Conservation (phyloP, 1,140 invertebrate species). For the Solenopsis fugax region DNA sequence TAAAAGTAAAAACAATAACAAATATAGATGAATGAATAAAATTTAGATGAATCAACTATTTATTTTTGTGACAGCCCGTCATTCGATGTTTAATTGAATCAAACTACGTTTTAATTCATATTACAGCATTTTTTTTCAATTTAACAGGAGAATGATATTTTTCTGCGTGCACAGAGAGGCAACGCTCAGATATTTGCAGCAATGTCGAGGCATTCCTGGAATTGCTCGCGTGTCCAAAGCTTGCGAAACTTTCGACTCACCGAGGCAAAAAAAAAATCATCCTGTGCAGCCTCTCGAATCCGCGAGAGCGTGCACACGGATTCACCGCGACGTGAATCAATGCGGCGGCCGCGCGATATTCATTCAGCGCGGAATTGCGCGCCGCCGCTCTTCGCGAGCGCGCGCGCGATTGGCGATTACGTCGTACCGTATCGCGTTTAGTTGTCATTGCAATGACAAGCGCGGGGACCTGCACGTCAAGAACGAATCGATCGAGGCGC, state of each 20-base stretch:
- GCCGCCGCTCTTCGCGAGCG: not conserved
- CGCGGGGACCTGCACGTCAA: not conserved
- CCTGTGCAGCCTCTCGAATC: not conserved
- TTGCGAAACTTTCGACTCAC: not conserved
- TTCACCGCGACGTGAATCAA: slow-evolving; percentile 40
- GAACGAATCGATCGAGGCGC: slow-evolving; percentile 36
- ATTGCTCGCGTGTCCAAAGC: not conserved
- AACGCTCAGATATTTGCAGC: not conserved
- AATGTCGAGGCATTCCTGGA: not conserved
- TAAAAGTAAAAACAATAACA: too few relatives aligned
- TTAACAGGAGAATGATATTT: too few relatives aligned
- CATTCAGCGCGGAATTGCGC: slow-evolving; percentile 42
- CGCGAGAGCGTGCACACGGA: not conserved
- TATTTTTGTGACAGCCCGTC: too few relatives aligned
- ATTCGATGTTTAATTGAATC: too few relatives aligned
- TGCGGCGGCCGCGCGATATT: slow-evolving; percentile 7
- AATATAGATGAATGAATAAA: too few relatives aligned
- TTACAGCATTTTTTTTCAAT: too few relatives aligned
- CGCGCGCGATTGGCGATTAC: slow-evolving; percentile 33
- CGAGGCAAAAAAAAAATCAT: not conserved
- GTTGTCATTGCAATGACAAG: slow-evolving; percentile 4
- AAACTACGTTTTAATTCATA: too few relatives aligned
- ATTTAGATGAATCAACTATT: too few relatives aligned
- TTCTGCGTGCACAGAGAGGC: too few relatives aligned
- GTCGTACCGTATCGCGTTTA: slow-evolving; percentile 7